Percentiles rank a stretch among this genome's conserved stretches.
Evolutionary conservation across 1,140 invertebrate species (phyloP).

Genomic region (Cyclina sinensis): DNA sequence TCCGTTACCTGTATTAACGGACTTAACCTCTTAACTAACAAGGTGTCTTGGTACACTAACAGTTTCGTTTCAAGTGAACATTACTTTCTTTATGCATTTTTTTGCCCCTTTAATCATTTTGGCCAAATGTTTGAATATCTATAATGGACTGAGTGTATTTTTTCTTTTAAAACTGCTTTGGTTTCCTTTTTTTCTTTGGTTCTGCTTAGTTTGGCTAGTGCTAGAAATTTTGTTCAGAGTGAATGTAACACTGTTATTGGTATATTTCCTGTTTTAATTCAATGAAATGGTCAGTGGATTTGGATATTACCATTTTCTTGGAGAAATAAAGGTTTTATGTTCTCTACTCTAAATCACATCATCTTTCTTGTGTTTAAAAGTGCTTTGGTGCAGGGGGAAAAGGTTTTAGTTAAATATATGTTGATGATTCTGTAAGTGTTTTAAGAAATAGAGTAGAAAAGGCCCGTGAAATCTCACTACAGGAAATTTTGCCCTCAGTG

Average conservation of each 20-base stretch:
- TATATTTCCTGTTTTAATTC: neutral
- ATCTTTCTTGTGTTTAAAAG: too few species aligned
- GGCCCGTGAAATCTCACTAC: too few species aligned
- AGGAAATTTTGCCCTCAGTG: too few species aligned
- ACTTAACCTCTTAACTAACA: slow-evolving; percentile 37
- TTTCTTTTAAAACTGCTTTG: neutral
- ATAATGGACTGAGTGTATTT: too few species aligned
- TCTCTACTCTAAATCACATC: too few species aligned
- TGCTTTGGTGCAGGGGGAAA: too few species aligned
- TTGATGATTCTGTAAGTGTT: too few species aligned
- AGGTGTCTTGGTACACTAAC: slow-evolving; percentile 46
- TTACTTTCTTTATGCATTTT: too few species aligned
- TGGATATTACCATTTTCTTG: neutral
- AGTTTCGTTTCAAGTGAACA: neutral
- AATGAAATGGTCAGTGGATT: neutral
- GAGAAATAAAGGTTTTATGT: neutral
- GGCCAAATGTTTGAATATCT: too few species aligned
- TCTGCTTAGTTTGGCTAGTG: neutral
- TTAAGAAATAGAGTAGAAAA: too few species aligned
- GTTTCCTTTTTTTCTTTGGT: neutral
- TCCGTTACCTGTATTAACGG: slow-evolving; percentile 51
- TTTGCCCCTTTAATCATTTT: too few species aligned
- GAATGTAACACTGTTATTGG: neutral
- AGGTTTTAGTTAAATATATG: too few species aligned
- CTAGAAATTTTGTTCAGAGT: neutral